Evolutionary conservation across 2,113 vertebrate species (phyloP).

Genomic region (Corythaeola cristata): DNA sequence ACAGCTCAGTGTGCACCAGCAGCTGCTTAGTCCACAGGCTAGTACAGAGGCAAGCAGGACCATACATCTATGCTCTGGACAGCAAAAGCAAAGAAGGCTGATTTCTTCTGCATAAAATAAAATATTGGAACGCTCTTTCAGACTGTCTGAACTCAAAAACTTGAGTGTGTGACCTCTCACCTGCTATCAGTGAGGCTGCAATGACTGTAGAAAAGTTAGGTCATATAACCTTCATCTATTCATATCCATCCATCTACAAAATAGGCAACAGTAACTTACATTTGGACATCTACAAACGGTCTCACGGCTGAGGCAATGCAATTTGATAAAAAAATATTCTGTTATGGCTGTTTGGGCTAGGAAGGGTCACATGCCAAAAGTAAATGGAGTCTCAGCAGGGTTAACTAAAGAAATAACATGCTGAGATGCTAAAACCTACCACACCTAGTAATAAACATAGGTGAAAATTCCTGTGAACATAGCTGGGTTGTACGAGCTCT

Average conservation of each 20-base stretch:
- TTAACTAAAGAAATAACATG: not conserved
- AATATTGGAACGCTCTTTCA: not conserved
- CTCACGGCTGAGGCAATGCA: not conserved
- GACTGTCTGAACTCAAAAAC: not conserved
- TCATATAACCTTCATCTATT: not conserved
- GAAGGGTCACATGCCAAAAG: not conserved
- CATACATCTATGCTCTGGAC: not conserved
- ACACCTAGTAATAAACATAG: not conserved
- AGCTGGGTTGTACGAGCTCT: not conserved
- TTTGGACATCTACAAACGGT: not conserved
- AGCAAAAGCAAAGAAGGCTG: not conserved
- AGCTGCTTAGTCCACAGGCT: not conserved
- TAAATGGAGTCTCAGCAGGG: not conserved
- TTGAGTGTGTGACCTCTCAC: not conserved
- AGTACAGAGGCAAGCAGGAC: not conserved
- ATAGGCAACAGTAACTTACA: not conserved
- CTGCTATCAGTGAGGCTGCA: not conserved
- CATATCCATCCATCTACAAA: not conserved
- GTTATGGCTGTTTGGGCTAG: not conserved
- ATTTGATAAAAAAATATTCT: not conserved
- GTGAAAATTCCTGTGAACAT: not conserved
- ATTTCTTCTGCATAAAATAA: not conserved
- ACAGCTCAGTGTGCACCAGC: not conserved
- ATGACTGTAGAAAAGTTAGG: not conserved
- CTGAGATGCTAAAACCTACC: not conserved